Conservation (phyloP, 2,888 invertebrate genomes). For the Drosophila putrida region DNA sequence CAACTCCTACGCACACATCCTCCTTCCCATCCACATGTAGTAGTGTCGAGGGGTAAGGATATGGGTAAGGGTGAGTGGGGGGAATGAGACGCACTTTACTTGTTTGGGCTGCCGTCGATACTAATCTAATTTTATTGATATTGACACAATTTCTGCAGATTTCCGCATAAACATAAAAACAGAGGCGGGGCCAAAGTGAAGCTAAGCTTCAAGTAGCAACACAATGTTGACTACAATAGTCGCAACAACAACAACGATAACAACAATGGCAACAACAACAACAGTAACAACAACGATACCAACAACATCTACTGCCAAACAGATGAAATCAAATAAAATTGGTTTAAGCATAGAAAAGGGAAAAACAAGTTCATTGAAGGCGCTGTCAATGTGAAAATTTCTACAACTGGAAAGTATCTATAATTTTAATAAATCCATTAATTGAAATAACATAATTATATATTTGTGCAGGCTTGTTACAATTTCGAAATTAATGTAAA, state of each 20-base stretch:
- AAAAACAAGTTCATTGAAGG: slow-evolving; percentile 53
- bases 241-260: slow-evolving; percentile 26
- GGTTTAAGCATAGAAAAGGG: slow-evolving; percentile 15
- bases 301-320: slow-evolving; percentile 33
- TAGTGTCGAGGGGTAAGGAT: neutral
- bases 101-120: slow-evolving; percentile 77
- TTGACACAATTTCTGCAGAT: slow-evolving; percentile 85
- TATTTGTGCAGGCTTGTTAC: too few relatives aligned
- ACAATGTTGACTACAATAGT: slow-evolving; percentile 19
- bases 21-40: slow-evolving; percentile 18
- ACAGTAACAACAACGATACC: slow-evolving; percentile 15
- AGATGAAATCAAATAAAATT: slow-evolving; percentile 71
- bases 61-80: slow-evolving; percentile 54
- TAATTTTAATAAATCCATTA: neutral
- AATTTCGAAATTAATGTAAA: too few relatives aligned
- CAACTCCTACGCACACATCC: slow-evolving; percentile 30
- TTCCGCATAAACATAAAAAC: slow-evolving; percentile 83
- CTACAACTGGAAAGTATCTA: neutral
- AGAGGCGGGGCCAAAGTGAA: slow-evolving; percentile 45
- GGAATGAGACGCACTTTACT: slow-evolving; percentile 51
- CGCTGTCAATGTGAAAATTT: slow-evolving; percentile 33
- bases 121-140: slow-evolving; percentile 85
- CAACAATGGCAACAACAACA: slow-evolving; percentile 29
- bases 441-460: too few relatives aligned
- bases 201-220: slow-evolving; percentile 44